A percentile compares a stretch with the other conserved stretches of the same genome.
Conservation (phyloP, 2,888 invertebrate genomes). For the Cosmopolites sordidus region DNA sequence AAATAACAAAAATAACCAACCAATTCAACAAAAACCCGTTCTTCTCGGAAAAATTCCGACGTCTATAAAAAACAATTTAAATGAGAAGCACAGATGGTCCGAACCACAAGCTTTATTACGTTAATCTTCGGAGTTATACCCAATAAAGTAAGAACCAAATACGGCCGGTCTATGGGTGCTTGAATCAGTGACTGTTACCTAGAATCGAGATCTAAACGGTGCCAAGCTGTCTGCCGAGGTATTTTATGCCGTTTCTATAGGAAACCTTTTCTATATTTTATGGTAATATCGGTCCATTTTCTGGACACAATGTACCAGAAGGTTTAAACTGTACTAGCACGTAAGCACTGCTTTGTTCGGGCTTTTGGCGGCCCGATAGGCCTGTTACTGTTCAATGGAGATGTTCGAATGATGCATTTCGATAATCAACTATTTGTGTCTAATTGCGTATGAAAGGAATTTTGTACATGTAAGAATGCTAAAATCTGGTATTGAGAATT, state of each 20-base stretch:
- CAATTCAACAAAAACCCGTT: conserved; percentile 14
- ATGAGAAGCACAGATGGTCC: conserved; percentile 17
- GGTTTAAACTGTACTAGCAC: conserved; percentile 10
- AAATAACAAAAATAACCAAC: conserved; percentile 15
- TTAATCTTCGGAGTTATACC: conserved; percentile 17
- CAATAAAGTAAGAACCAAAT: conserved; percentile 16
- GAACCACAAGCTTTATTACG: conserved; percentile 11
- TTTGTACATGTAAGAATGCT: too few relatives aligned
- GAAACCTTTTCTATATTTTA: conserved; percentile 16
- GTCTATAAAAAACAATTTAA: conserved; percentile 19
- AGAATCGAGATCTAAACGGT: conserved; percentile 11
- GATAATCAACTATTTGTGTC: background rate
- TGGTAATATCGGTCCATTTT: conserved; percentile 18
- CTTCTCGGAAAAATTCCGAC: conserved; percentile 8
- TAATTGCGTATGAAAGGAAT: conserved; percentile 1
- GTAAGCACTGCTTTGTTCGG: conserved; percentile 8
- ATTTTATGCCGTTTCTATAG: conserved; percentile 16
- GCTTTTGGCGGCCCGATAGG: background rate
- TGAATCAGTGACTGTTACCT: conserved; percentile 1
- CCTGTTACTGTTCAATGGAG: background rate
- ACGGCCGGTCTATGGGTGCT: background rate
- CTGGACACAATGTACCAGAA: conserved; percentile 6
- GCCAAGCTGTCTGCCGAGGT: conserved; percentile 19
- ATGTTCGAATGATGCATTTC: background rate
- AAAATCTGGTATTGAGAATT: too few relatives aligned